Conservation (phyloP, 2,113 vertebrate genomes). For the Atlantisia rogersi region DNA sequence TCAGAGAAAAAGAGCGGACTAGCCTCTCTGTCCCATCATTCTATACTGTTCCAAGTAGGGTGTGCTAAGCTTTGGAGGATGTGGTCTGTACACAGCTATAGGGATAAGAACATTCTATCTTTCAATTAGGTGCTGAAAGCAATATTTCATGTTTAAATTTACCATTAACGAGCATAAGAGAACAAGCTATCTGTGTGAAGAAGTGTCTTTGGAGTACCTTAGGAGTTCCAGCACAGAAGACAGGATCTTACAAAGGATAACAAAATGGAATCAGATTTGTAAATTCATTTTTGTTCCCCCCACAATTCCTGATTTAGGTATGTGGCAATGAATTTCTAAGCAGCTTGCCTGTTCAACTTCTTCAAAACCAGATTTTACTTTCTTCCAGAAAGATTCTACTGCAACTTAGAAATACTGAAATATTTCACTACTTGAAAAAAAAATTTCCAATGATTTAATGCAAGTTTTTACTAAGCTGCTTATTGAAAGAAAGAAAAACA, state of each 20-base stretch:
- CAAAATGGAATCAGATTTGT: neutral
- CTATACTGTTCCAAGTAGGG: neutral
- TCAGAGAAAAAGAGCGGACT: neutral
- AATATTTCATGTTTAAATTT: constrained; percentile 27
- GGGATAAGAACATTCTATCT: neutral
- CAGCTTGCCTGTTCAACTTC: neutral
- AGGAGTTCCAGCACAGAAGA: neutral
- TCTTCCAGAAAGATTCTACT: neutral
- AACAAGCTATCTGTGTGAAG: neutral
- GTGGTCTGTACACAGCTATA: neutral
- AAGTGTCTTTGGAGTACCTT: neutral
- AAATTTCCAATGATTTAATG: neutral
- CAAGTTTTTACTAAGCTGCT: neutral
- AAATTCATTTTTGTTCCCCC: neutral
- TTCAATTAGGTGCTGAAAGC: constrained; percentile 2
- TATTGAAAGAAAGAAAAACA: neutral
- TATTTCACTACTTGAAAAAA: neutral
- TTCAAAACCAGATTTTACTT: neutral
- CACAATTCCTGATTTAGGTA: neutral
- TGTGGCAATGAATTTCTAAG: neutral
- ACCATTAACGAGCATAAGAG: neutral
- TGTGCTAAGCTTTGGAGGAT: neutral
- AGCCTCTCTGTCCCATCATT: neutral
- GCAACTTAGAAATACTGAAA: neutral
- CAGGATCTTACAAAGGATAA: neutral